These are phyloP conservation scores for Thymelicus acteon DNA, from an alignment of 2,888 invertebrate genomes.

Conservation along the genomic window DNA sequence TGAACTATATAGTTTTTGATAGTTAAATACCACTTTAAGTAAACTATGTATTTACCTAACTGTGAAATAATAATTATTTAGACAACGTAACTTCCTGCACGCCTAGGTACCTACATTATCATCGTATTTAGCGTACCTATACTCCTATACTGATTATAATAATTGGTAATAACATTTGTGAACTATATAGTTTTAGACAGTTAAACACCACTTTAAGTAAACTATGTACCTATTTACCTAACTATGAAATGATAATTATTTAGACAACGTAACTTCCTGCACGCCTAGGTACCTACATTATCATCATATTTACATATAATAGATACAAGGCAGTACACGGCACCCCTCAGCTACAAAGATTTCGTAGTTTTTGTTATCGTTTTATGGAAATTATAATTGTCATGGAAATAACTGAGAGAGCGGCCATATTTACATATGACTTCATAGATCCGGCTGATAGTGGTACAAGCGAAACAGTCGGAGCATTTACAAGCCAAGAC, in stretches of 20 bases:
- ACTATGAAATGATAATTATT: constrained; percentile 49
- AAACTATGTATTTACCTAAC: constrained; percentile 38
- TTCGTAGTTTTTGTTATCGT: constrained; percentile 66
- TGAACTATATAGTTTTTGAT: too few relatives aligned
- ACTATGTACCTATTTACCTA: neutral
- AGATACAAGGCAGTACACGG: constrained; percentile 10
- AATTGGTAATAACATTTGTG: too few relatives aligned
- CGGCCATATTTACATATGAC: constrained; percentile 64
- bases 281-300: neutral
- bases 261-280: neutral
- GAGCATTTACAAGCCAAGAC: constrained; percentile 10
- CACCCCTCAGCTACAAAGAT: constrained; percentile 21
- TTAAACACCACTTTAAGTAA: neutral
- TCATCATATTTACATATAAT: constrained; percentile 17
- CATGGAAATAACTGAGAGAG: constrained; percentile 72
- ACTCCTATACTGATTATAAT: too few relatives aligned
- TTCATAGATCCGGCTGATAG: constrained; percentile 64
- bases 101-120: neutral
- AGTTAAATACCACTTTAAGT: neutral
- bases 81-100: neutral
- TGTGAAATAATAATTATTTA: constrained; percentile 45
- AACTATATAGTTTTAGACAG: too few relatives aligned
- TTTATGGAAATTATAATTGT: constrained; percentile 79
- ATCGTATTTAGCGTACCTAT: neutral
- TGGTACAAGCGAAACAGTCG: constrained; percentile 38